phyloP scores from a whole-genome alignment of 2,113 vertebrate genomes.

The Octodon degus region DNA sequence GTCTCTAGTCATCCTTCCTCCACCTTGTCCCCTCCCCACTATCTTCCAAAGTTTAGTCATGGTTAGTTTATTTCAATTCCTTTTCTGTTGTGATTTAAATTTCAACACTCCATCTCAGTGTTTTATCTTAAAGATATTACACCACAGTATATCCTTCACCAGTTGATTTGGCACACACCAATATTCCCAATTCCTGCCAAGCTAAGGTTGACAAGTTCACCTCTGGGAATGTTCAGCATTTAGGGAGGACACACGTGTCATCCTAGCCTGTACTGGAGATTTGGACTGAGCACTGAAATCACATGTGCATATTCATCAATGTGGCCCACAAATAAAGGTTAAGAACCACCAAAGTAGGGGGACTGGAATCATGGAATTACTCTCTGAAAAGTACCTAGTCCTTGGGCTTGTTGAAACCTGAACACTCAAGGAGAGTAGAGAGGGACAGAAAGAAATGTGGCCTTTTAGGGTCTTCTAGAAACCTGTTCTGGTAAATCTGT shows the following conservation, averaged over 20 bases:
- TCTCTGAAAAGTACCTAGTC: neutral
- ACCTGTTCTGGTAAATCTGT: neutral
- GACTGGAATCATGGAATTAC: neutral
- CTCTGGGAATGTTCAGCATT: neutral
- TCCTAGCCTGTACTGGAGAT: neutral
- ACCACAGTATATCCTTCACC: neutral
- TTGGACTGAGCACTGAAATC: neutral
- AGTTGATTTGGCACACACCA: neutral
- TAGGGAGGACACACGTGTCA: neutral
- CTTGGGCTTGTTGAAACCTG: neutral
- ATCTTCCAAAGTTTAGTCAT: neutral
- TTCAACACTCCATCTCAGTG: neutral
- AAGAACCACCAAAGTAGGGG: slow-evolving; percentile 5
- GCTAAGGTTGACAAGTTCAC: neutral
- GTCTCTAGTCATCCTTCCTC: neutral
- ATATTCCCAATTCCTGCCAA: neutral
- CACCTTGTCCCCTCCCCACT: neutral
- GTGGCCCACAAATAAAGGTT: neutral
- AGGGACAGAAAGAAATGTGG: neutral
- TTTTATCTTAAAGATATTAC: slow-evolving; percentile 33
- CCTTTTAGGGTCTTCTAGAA: slow-evolving; percentile 5
- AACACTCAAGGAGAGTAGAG: neutral
- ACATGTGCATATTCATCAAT: neutral
- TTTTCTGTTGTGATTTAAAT: slow-evolving; percentile 34
- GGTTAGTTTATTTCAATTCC: neutral